Percentiles rank a stretch among this genome's conserved stretches.
Evolutionary conservation across 2,888 invertebrate species (phyloP).

Genomic region (Lamellibrachia satsuma): DNA sequence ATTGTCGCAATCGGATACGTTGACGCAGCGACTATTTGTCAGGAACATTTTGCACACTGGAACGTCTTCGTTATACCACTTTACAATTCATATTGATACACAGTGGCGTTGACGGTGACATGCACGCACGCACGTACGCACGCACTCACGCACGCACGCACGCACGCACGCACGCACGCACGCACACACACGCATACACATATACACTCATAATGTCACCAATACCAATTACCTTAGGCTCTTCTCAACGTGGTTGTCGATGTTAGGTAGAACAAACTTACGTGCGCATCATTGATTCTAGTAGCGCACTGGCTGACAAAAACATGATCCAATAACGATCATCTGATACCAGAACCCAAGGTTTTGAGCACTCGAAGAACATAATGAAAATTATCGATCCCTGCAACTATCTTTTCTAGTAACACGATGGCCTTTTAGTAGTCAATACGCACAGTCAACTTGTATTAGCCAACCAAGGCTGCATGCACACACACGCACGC

Average conservation of each 20-base stretch:
- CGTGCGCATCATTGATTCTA: neutral
- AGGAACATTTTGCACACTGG: neutral
- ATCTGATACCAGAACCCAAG: neutral
- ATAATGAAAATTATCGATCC: neutral
- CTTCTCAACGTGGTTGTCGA: no score
- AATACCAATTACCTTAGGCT: no score
- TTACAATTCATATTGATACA: neutral
- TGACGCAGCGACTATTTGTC: neutral
- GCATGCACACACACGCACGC: neutral
- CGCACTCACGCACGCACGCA: neutral
- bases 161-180: neutral
- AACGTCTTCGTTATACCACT: neutral
- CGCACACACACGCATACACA: neutral
- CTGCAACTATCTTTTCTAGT: neutral
- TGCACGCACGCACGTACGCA: neutral
- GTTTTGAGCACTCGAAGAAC: neutral
- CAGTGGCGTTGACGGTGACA: neutral
- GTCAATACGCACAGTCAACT: neutral
- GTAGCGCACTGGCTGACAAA: neutral
- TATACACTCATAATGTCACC: neutral
- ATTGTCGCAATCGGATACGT: neutral
- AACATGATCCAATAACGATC: neutral
- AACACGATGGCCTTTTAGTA: neutral
- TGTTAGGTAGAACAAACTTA: no score
- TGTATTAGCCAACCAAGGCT: neutral